Base-by-base conservation (phyloP, 2,797 vertebrate species). In the Liparis tanakae region DNA sequence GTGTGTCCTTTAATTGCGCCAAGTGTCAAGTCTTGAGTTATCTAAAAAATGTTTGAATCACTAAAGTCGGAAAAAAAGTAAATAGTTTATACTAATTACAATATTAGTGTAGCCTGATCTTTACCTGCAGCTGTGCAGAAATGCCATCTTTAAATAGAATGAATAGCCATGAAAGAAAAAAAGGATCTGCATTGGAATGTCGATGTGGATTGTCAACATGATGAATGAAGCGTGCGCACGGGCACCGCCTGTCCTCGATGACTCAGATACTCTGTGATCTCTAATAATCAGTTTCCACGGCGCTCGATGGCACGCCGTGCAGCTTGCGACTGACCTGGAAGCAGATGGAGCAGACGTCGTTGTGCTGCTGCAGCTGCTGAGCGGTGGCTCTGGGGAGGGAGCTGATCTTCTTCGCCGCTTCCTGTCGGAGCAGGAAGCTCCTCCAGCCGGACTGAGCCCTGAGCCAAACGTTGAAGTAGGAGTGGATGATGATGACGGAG, bases 381-480 rank as follows among this genome's bases (percentile, higher is more conserved):
- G 83, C 44, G 0, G 94, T 95, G 54, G 96, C 96, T 51, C 66
- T 73, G 33, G 95, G 95, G 36, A 97, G 88, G 1, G 92, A 94
- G 88, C 86, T 94, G 88, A 97, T 96, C 90, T 96, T 97, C 70
- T 93, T 93, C 10, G 95, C 95, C 0, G 96, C 96, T 82, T 96
- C 95, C 33, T 94, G 94, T 14, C 96, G 85, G 55, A 97, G 94
- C 79, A 96, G 88, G 81, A 97, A 96, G 90, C 96, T 97, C 85
- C 76, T 93, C 96, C 96, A 97, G 81, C 96, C 96, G 0, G 95
- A 94, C 84, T 94, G 96, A 10, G 96, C 96, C 0, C 96, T 85
- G 58, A 97, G 94, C 96, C 96, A 97, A 3, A 97, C 95, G 15
- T 97, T 97, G 90, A 96, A 96, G 89, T 97, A 97, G 0, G 95